Evolutionary conservation across 2,888 invertebrate species (phyloP), one percentile per base, ranked within the genome.

Genomic region (Merodon equestris): DNA sequence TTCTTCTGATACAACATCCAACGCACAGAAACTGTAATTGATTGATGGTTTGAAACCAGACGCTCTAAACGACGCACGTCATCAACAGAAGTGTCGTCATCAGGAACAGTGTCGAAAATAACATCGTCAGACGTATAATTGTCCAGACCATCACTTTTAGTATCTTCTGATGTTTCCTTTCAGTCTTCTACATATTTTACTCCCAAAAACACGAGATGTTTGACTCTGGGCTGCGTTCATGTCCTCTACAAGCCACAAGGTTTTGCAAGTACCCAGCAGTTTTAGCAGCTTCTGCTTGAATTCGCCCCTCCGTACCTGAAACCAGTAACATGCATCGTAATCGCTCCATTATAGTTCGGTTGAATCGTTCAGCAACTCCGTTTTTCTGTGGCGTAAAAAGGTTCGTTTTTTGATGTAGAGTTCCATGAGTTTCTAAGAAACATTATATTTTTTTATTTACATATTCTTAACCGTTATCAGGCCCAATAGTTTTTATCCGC

Each of bases 371-470:
- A 3, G 76, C 74, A 7, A 77, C 77, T 18, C 81, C 75, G 51
- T 82, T 82, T 70, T 82, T 82, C 45, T 83, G 70, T 5, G 77
- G 82, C 9, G 76, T 75, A 18, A 81, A 83, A 0, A 70, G 54
- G 14, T 66, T 50, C 12, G 72, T 81, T 38, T 72, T 81, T 40
- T 82, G 81, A 54, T 83, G 82, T 7, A 70, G 34, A n/a, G 84
- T 79, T 18, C 83, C 83, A 40, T 27, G 12, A 1, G 67, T 3
- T 10, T 66, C 54, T 9, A 82, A 60, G 18, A 71, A 71, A 4
- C n/a, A n/a, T n/a, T n/a, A n/a, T n/a, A n/a, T n/a, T n/a, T n/a
- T n/a, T n/a, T n/a, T n/a, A n/a, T n/a, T n/a, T n/a, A n/a, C n/a
- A n/a, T n/a, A n/a, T n/a, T n/a, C n/a, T n/a, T n/a, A n/a, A n/a